phyloP scores from a whole-genome alignment of 2,113 vertebrate genomes.

The Prinia subflava region DNA sequence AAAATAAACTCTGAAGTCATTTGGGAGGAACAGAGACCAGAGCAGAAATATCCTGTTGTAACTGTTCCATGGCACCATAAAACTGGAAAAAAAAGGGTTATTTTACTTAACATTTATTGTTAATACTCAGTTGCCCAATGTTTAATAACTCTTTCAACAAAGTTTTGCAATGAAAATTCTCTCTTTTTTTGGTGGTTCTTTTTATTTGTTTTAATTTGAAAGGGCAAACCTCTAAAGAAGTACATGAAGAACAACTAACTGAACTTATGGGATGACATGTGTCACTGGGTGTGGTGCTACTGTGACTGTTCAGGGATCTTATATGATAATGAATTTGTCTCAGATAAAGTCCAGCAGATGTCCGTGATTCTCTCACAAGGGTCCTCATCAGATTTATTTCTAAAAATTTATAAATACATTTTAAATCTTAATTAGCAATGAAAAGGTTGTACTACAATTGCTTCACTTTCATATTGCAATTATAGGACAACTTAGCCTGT shows the following conservation, averaged over 20 bases:
- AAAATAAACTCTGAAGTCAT: background rate
- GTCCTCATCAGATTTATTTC: background rate
- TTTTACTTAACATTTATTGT: background rate
- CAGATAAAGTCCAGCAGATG: background rate
- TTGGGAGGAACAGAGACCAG: background rate
- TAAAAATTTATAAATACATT: background rate
- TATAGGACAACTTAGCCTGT: background rate
- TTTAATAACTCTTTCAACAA: slow-evolving; percentile 16
- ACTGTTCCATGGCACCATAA: background rate
- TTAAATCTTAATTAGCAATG: slow-evolving; percentile 1
- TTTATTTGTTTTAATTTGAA: background rate
- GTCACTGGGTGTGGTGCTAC: background rate
- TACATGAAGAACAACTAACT: background rate
- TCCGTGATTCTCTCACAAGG: background rate
- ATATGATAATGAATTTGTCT: background rate
- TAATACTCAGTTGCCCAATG: slow-evolving; percentile 5
- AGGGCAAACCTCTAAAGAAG: slow-evolving; percentile 1
- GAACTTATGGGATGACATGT: background rate
- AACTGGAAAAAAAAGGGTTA: background rate
- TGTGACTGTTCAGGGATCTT: background rate
- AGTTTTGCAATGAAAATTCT: background rate
- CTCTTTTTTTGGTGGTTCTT: background rate
- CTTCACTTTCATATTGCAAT: background rate
- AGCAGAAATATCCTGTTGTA: background rate
- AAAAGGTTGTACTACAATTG: background rate